These are phyloP conservation scores for Drosophila monieri DNA, from an alignment of 2,888 invertebrate genomes.

Conservation along the genomic window DNA sequence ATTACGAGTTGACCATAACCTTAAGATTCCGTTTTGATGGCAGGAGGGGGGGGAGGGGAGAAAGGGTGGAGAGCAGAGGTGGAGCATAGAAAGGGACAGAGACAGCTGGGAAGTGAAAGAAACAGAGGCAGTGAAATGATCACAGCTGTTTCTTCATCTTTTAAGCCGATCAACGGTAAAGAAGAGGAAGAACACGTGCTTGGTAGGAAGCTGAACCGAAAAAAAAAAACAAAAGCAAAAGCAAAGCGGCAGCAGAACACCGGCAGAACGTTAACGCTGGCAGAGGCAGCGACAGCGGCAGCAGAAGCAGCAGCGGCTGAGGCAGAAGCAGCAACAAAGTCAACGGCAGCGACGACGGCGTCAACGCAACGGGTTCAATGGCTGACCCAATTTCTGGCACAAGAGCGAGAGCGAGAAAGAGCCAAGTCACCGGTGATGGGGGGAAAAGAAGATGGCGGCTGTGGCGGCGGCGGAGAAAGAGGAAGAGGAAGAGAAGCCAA, in stretches of 20 bases:
- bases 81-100: constrained; percentile 7
- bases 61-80: constrained; percentile 1
- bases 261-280: constrained; percentile 10
- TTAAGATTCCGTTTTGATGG: constrained; percentile 59
- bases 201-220: constrained; percentile 11
- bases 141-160: constrained; percentile 5
- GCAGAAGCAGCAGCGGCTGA: constrained; percentile 8
- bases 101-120: constrained; percentile 11
- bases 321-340: constrained; percentile 14
- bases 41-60: constrained; percentile 4
- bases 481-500: constrained; percentile 8
- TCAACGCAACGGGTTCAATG: constrained; percentile 83
- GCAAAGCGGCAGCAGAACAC: constrained; percentile 2
- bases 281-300: constrained; percentile 16
- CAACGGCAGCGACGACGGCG: constrained; percentile 32
- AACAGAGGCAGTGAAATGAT: constrained; percentile 17
- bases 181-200: constrained; percentile 32
- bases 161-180: constrained; percentile 9
- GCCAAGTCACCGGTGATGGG: background rate
- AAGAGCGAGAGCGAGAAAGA: constrained; percentile 21
- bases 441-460: constrained; percentile 12
- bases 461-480: constrained; percentile 5
- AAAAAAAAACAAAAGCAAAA: constrained; percentile 6
- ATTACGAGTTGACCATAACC: constrained; percentile 70
- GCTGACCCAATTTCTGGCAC: constrained; percentile 83